Evolutionary conservation across 2,797 vertebrate genomes (phyloP).

Genomic region (Ctenopoma multispine): DNA sequence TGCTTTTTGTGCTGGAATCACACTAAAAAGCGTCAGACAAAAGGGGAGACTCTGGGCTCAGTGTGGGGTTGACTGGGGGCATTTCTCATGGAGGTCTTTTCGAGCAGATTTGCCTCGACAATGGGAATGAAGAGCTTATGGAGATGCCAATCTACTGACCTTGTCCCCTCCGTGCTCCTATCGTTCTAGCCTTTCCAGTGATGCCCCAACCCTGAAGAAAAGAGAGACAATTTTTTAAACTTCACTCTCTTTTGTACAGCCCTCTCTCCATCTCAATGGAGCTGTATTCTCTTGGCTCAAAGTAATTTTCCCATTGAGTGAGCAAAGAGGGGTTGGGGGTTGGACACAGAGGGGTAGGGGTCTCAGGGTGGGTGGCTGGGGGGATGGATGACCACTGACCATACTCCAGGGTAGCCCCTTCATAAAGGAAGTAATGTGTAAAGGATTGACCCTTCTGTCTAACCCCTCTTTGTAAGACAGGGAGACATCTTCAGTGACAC

Average conservation of each 20-base stretch:
- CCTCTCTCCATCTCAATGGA: constrained; percentile 78
- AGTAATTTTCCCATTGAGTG: constrained; percentile 79
- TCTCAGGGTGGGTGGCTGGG: constrained; percentile 68
- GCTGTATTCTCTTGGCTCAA: constrained; percentile 62
- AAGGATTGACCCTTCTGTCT: constrained; percentile 75
- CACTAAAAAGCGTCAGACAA: constrained; percentile 73
- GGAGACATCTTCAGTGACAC: constrained; percentile 49
- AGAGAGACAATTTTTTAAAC: constrained; percentile 77
- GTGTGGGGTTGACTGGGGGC: constrained; percentile 66
- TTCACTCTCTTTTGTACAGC: constrained; percentile 72
- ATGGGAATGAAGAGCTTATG: constrained; percentile 76
- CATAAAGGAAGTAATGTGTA: constrained; percentile 77
- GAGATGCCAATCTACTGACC: constrained; percentile 80
- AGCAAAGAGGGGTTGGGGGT: constrained; percentile 69
- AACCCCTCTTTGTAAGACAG: constrained; percentile 48
- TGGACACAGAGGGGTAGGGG: constrained; percentile 50
- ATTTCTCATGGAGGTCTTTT: constrained; percentile 75
- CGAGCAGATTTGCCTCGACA: constrained; percentile 65
- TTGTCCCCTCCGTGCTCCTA: constrained; percentile 73
- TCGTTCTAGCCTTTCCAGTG: constrained; percentile 46
- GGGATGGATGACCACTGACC: constrained; percentile 74
- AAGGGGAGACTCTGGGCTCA: constrained; percentile 52
- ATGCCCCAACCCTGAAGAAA: constrained; percentile 50
- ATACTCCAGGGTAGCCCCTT: constrained; percentile 65
- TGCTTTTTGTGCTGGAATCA: constrained; percentile 67